These are phyloP conservation scores for Hafferia zeledoni DNA, from an alignment of 2,797 vertebrate species.

Conservation along the genomic window DNA sequence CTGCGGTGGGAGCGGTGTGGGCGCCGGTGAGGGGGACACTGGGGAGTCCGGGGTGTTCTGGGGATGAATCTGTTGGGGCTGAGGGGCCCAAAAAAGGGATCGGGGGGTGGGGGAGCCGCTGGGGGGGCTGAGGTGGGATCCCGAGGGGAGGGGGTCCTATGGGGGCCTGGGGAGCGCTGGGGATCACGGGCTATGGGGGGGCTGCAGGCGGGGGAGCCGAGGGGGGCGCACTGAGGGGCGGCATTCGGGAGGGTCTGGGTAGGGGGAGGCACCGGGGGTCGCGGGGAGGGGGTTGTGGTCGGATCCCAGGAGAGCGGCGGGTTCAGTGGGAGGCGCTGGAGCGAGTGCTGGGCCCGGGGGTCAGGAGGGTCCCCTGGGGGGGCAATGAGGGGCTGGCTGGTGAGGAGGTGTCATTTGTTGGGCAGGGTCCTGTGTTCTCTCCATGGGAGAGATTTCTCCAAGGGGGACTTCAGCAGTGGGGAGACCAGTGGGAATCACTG, in stretches of 20 bases:
- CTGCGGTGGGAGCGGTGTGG: too few relatives aligned
- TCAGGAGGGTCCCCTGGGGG: not conserved
- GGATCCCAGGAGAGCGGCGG: not conserved
- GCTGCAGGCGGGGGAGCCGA: too few relatives aligned
- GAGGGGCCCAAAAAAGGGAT: too few relatives aligned
- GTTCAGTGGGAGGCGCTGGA: not conserved
- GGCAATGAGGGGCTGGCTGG: not conserved
- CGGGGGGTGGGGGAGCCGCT: too few relatives aligned
- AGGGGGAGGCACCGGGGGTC: too few relatives aligned
- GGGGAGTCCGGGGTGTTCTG: not conserved
- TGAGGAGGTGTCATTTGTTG: not conserved
- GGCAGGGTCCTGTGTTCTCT: not conserved
- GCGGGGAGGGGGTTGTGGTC: too few relatives aligned
- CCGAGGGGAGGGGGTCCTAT: too few relatives aligned
- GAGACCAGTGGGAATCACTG: not conserved
- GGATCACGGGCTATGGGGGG: too few relatives aligned
- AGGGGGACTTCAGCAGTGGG: not conserved
- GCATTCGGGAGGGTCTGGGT: too few relatives aligned
- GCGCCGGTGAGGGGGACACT: not conserved
- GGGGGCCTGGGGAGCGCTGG: too few relatives aligned
- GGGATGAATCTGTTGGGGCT: not conserved
- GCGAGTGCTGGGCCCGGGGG: not conserved
- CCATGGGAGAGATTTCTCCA: not conserved
- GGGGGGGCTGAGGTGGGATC: too few relatives aligned
- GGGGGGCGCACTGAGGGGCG: too few relatives aligned